These are phyloP conservation scores for Cheiracanthium punctorium DNA, from an alignment of 2,888 invertebrate genomes.

Conservation along the genomic window DNA sequence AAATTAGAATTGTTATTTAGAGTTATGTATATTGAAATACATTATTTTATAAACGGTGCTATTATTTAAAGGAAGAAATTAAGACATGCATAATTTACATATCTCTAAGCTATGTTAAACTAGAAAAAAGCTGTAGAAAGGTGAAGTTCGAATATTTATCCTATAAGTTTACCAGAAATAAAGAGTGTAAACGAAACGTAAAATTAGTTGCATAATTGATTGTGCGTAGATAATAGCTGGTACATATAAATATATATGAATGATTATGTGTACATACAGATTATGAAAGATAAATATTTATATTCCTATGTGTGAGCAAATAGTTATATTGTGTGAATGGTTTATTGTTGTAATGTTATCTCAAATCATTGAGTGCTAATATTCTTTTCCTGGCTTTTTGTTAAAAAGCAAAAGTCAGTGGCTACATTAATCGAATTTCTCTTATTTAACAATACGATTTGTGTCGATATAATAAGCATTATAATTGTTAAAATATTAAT, in stretches of 20 bases:
- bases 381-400: constrained; percentile 4
- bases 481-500: too few relatives aligned
- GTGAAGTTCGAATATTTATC: background rate
- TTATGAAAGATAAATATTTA: background rate
- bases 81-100: background rate
- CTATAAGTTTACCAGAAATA: background rate
- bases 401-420: too few relatives aligned
- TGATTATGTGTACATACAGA: background rate
- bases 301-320: background rate
- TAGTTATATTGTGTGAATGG: constrained; percentile 12
- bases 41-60: background rate
- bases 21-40: background rate
- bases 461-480: too few relatives aligned
- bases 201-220: background rate
- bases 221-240: background rate
- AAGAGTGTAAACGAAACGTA: background rate
- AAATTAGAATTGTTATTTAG: background rate
- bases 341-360: background rate
- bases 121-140: background rate
- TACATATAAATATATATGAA: background rate
- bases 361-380: constrained; percentile 7
- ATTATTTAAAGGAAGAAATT: background rate
- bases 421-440: too few relatives aligned
- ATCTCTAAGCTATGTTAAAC: background rate
- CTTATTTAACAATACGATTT: too few relatives aligned